Evolutionary conservation across 2,888 invertebrate genomes (phyloP), one percentile per base, ranked within the genome.

Genomic region (Drosophila subsilvestris): DNA sequence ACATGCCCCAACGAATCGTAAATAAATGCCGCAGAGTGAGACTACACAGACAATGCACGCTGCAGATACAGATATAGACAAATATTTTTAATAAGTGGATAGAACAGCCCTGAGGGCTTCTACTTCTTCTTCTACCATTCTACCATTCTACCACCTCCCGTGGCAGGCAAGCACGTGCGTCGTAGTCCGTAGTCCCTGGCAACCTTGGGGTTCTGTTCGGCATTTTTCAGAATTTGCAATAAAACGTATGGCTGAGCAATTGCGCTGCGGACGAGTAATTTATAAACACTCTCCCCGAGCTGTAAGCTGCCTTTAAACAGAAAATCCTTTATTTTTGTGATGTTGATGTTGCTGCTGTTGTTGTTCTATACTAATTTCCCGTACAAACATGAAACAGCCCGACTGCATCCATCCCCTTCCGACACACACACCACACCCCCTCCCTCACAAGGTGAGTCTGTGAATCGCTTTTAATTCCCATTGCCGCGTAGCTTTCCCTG

Each of bases 221-320:
- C 60, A 69, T 80, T 76, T 83, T 79, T 76, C 53, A 49, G 75
- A 69, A 77, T 86, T 76, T 78, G 89, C 86, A 87, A 86, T 88
- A 80, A 86, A 86, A 88, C 80, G 82, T 80, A 73, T 80, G 86
- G 79, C 74, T 87, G 86, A 75, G 67, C 89, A 86, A 68, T 85
- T 79, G 67, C 50, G 59, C 42, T 53, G 49, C 57, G 72, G 50
- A 71, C 74, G 78, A 88, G 88, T 86, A 82, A 88, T 86, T 76
- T 85, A 60, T 72, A 79, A 78, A 70, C 72, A 65, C 74, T 55
- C 29, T 20, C 27, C 27, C 62, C 49, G 20, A 22, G 17, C 58
- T 42, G 45, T 18, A 14, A 43, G 17, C 61, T 45, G 60, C 27
- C 54, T 50, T 47, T 71, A 43, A 71, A 78, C 60, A 53, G 85